Evolutionary conservation across 2,888 invertebrate species (phyloP).

Genomic region (Catocala fraxini): DNA sequence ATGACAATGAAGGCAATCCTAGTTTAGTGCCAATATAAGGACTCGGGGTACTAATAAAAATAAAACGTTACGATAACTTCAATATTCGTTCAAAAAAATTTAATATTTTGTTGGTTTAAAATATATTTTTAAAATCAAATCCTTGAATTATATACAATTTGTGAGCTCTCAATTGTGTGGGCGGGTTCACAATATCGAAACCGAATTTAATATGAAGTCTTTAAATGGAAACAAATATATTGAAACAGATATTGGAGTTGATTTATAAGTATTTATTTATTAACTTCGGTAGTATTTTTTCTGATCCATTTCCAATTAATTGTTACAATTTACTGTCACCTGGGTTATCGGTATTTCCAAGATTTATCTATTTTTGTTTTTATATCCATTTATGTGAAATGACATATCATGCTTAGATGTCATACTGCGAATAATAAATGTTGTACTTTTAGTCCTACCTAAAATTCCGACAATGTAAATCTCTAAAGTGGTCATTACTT

Average conservation of each 20-base stretch:
- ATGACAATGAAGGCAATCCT: slow-evolving; percentile 1
- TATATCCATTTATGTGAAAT: too few species aligned
- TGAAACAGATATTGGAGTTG: neutral
- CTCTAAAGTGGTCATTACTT: too few species aligned
- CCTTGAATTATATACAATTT: neutral
- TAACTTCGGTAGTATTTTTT: too few species aligned
- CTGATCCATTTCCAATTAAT: too few species aligned
- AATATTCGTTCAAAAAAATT: slow-evolving; percentile 5
- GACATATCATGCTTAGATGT: too few species aligned
- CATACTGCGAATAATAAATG: too few species aligned
- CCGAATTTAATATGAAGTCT: neutral
- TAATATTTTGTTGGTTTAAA: neutral
- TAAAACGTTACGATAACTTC: slow-evolving; percentile 5
- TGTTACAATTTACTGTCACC: too few species aligned
- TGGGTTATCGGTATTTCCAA: too few species aligned
- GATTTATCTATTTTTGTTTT: too few species aligned
- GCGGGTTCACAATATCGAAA: neutral
- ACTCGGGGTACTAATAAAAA: neutral
- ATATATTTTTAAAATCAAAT: slow-evolving; percentile 3
- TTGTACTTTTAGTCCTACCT: too few species aligned
- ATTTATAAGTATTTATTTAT: too few species aligned
- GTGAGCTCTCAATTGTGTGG: neutral
- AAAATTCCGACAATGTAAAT: too few species aligned
- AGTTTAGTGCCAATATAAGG: neutral
- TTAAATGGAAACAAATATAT: slow-evolving; percentile 1